A percentile compares a stretch with the other conserved stretches of the same genome.
phyloP scores from a whole-genome alignment of 2,888 invertebrate species.

The Heliothis peltigera region DNA sequence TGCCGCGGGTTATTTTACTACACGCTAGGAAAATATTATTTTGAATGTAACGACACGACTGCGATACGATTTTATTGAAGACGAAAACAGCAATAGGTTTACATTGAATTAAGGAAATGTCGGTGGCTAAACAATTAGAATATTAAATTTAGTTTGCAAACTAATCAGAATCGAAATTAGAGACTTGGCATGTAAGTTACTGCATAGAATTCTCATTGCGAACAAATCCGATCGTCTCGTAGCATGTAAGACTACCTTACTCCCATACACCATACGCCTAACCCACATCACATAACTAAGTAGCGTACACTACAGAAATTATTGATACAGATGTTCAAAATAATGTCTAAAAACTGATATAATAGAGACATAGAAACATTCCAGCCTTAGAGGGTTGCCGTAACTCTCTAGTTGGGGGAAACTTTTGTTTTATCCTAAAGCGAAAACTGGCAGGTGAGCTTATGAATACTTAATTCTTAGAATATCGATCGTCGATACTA shows the following conservation, averaged over 20 bases:
- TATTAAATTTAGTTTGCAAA: no score
- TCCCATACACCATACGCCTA: neutral
- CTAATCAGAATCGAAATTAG: no score
- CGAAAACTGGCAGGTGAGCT: slow-evolving; percentile 22
- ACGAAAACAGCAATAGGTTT: no score
- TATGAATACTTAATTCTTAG: slow-evolving; percentile 46
- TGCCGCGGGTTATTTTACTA: slow-evolving; percentile 37
- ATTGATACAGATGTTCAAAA: slow-evolving; percentile 53
- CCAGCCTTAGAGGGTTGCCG: neutral
- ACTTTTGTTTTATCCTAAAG: slow-evolving; percentile 22
- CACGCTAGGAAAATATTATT: slow-evolving; percentile 27
- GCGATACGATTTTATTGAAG: slow-evolving; percentile 4
- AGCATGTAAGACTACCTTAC: slow-evolving; percentile 1
- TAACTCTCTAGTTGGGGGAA: slow-evolving; percentile 12
- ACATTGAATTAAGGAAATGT: no score
- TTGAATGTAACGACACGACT: slow-evolving; percentile 24
- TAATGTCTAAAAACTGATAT: slow-evolving; percentile 1
- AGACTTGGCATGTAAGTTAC: no score
- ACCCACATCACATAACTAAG: slow-evolving; percentile 4
- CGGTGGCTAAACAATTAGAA: no score
- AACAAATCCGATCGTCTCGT: slow-evolving; percentile 4
- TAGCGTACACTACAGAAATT: slow-evolving; percentile 18
- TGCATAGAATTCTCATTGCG: neutral
- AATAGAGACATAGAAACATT: slow-evolving; percentile 1
- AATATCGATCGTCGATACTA: slow-evolving; percentile 24